Evolutionary conservation across 2,113 vertebrate genomes (phyloP), one percentile per base, ranked within the genome.

Genomic region (Campylomormyrus tamandua): DNA sequence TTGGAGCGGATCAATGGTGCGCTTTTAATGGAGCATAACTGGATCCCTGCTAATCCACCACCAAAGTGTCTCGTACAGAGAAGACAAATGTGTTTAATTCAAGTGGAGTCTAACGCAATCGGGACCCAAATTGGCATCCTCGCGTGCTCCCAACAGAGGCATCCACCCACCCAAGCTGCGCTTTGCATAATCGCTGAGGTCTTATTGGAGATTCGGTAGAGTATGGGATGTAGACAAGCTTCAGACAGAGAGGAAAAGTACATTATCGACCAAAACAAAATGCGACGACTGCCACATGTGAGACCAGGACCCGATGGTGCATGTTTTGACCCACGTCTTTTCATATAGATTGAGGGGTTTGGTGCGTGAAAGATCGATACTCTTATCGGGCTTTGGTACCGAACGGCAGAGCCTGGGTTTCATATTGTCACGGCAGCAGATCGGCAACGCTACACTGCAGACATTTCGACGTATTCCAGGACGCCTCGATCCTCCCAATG

Each of bases 1-100:
- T 94, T 42, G 94, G 95, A 95, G 94, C 89, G 90, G 94, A 96
- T 96, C 96, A 95, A 96, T 96, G 88, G 91, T 91, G 46, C 91
- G 92, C 91, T 94, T 92, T 89, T 96, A 96, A 95, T 94, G 92
- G 94, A 93, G 94, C 94, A 94, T 92, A 95, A 94, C 94, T 93
- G 94, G 95, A 94, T 92, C 92, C 92, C 89, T 13, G 89, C 86
- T 58, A 53, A 84, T 92, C 88, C 42, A 70, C 88, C 92, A 91
- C 92, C 70, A 90, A 92, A 48, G 90, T 52, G 91, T 90, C 89
- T 90, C 39, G 53, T 83, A 85, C 13, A 7, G 80, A 52, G 87
- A 86, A 83, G 74, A 90, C 87, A 70, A 89, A 89, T 89, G 90
- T 58, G 77, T 90, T 90, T 89, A 90, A 89, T 89, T 85, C 80